Percentiles rank a stretch among this genome's conserved stretches.
Evolutionary conservation across 1,140 invertebrate species (phyloP).

Genomic region (Apocrypta bakeri): DNA sequence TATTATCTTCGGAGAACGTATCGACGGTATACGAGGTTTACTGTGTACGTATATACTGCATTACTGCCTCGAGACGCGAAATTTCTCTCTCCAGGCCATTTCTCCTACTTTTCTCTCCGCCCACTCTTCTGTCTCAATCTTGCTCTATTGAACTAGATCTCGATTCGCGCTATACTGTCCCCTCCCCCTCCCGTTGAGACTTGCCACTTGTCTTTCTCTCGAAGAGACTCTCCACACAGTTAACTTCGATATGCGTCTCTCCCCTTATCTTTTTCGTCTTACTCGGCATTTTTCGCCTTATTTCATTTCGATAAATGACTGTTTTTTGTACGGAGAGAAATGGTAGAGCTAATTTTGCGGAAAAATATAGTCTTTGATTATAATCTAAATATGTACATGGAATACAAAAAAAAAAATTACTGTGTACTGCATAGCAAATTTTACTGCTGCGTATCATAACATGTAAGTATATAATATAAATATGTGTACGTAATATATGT

Average conservation of each 20-base stretch:
- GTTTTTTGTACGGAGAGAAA: no score
- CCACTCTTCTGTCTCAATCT: conserved; percentile 12
- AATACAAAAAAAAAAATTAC: no score
- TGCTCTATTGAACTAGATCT: conserved; percentile 23
- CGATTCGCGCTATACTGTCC: background rate
- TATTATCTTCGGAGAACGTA: background rate
- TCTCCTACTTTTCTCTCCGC: conserved; percentile 1
- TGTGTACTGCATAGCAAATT: no score
- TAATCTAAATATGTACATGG: no score
- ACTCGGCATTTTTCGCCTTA: background rate
- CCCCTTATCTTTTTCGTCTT: background rate
- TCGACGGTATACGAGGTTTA: background rate
- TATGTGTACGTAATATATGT: no score
- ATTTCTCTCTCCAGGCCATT: conserved; percentile 6
- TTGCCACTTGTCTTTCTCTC: background rate
- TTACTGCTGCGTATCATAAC: no score
- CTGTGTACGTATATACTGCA: no score
- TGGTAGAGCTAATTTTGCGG: no score
- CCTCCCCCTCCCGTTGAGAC: background rate
- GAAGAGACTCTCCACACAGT: background rate
- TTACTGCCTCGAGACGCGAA: background rate
- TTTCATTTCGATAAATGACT: conserved; percentile 18
- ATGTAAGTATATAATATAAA: no score
- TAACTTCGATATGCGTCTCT: background rate
- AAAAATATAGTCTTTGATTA: no score